Evolutionary conservation across 1,140 invertebrate genomes (phyloP).

Genomic region (Formica exsecta): DNA sequence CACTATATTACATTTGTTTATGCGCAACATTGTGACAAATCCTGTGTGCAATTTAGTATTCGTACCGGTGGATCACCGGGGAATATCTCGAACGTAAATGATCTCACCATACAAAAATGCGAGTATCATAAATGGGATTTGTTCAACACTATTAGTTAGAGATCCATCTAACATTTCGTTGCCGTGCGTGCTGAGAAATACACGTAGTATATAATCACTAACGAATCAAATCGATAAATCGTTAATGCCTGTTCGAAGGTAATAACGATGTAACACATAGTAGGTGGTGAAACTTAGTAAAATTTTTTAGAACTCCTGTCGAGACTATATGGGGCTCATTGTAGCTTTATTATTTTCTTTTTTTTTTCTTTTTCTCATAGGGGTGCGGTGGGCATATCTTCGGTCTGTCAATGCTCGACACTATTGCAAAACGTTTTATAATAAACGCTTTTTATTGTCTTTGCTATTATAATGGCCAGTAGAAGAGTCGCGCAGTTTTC

Average conservation of each 20-base stretch:
- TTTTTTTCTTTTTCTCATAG: constrained; percentile 58
- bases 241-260: constrained; percentile 74
- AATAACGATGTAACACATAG: constrained; percentile 77
- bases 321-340: constrained; percentile 80
- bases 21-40: constrained; percentile 75
- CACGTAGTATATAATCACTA: constrained; percentile 74
- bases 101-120: constrained; percentile 60
- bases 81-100: constrained; percentile 53
- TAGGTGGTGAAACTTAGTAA: constrained; percentile 82
- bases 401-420: constrained; percentile 35
- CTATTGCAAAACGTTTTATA: constrained; percentile 48
- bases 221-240: constrained; percentile 79
- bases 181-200: constrained; percentile 72
- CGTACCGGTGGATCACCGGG: constrained; percentile 16
- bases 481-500: constrained; percentile 64
- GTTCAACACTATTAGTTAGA: constrained; percentile 67
- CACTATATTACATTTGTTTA: constrained; percentile 74
- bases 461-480: constrained; percentile 64
- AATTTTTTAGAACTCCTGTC: constrained; percentile 85
- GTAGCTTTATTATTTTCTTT: constrained; percentile 81
- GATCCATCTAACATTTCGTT: constrained; percentile 74
- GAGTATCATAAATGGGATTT: constrained; percentile 65
- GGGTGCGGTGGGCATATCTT: constrained; percentile 71
- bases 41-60: constrained; percentile 67
- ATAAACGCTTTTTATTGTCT: constrained; percentile 69